Evolutionary conservation across 2,888 invertebrate genomes (phyloP), one percentile per base, ranked within the genome.

Genomic region (Anarsia innoxiella): DNA sequence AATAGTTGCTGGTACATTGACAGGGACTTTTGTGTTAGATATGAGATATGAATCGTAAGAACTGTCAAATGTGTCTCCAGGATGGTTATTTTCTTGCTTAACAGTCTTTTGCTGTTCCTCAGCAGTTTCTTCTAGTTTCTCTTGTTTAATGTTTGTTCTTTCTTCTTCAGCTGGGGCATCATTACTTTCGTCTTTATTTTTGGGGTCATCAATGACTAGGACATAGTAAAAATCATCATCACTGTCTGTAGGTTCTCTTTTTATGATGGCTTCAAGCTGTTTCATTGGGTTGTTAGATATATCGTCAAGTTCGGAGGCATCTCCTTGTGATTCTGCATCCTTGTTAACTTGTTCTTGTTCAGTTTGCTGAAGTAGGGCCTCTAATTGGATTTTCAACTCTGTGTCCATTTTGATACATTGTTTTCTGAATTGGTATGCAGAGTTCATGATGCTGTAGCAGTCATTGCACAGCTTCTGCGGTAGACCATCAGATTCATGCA

Each of bases 181-280:
- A 23, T 36, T 41, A 28, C 49, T 42, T 13, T 36, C 27, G 28
- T 45, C 27, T 38, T 42, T 43, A 10, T 53, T 48, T 42, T 71
- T 65, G 3, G 66, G 64, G 34, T 80, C 74, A 52, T 84, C 76
- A 41, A 85, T 80, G 2, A 86, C 83, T 12, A 86, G 63, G 2
- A 86, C 83, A 51, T 84, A 84, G 39, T 83, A 86, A 33, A 54
- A 78, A 48, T 85, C 84, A 60, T 86, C 86, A 48, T 84, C 84
- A 51, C 69, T 74, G 30, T 84, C 84, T 19, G 48, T 59, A 1
- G 79, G 79, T 51, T 84, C 84, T 28, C 59, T 47, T 51, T 83
- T 84, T 4, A 84, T 79, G 2, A 79, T 68, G 31, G 69, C 58
- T 44, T 80, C 69, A 4, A 83, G 53, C 52, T 82, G 76, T 50